Conservation (phyloP, 2,888 invertebrate genomes). For the Drosophila fungiperda region DNA sequence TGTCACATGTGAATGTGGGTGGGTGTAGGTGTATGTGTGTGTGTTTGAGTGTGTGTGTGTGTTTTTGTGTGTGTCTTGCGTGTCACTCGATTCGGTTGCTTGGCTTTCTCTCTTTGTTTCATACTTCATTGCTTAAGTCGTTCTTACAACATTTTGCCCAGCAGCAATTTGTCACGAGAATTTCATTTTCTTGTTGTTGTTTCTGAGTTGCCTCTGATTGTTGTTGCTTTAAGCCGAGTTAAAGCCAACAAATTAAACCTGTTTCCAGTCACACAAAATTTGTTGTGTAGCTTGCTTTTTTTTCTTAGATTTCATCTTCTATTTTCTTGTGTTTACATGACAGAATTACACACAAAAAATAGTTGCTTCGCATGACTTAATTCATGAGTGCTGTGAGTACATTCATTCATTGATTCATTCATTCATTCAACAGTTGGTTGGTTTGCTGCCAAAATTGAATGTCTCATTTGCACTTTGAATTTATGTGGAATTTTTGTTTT, state of each 20-base stretch:
- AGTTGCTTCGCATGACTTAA: neutral
- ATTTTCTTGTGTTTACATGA: conserved; percentile 52
- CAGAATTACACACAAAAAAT: conserved; percentile 11
- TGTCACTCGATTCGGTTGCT: conserved; percentile 33
- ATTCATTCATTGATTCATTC: neutral
- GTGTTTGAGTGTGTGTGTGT: neutral
- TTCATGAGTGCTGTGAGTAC: neutral
- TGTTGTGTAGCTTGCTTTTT: conserved; percentile 55
- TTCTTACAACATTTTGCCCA: conserved; percentile 59
- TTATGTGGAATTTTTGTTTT: neutral
- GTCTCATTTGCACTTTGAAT: neutral
- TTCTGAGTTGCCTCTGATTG: conserved; percentile 22
- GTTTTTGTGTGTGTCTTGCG: conserved; percentile 20
- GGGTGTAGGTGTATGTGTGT: conserved; percentile 5
- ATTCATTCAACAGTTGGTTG: conserved; percentile 1
- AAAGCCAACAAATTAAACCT: conserved; percentile 55
- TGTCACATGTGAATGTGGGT: conserved; percentile 41
- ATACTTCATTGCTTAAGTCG: conserved; percentile 43
- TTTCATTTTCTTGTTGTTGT: conserved; percentile 42
- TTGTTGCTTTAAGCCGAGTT: conserved; percentile 41
- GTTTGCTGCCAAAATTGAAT: neutral
- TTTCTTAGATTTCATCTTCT: conserved; percentile 2
- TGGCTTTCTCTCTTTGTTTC: conserved; percentile 11
- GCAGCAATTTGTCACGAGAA: conserved; percentile 77
- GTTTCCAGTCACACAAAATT: conserved; percentile 35